Conservation (phyloP, 1,140 invertebrate genomes). For the Druon quercuslanigerum region DNA sequence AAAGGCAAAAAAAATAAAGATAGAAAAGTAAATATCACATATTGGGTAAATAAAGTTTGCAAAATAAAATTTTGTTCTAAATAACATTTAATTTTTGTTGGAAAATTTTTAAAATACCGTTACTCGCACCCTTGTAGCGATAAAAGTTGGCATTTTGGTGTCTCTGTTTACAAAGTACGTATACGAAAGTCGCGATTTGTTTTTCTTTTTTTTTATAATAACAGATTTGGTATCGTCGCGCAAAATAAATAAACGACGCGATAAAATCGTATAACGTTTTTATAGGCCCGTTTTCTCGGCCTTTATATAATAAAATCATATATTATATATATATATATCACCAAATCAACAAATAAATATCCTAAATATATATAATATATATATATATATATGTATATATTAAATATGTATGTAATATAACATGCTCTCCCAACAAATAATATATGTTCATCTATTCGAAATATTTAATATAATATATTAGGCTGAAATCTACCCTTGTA, state of each 20-base stretch:
- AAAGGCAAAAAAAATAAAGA: too few species aligned
- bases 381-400: constrained; percentile 60
- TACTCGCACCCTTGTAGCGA: neutral
- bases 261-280: constrained; percentile 52
- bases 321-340: constrained; percentile 60
- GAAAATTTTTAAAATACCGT: neutral
- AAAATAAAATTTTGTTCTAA: neutral
- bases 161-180: constrained; percentile 4
- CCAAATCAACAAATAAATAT: constrained; percentile 75
- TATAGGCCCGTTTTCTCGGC: constrained; percentile 54
- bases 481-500: constrained; percentile 74
- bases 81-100: neutral
- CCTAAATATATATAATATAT: constrained; percentile 72
- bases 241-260: constrained; percentile 37
- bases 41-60: neutral
- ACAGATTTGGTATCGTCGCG: constrained; percentile 13
- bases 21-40: too few species aligned
- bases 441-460: constrained; percentile 63
- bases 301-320: constrained; percentile 66
- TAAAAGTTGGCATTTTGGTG: constrained; percentile 26
- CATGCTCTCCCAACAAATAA: constrained; percentile 73
- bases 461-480: constrained; percentile 63
- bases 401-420: constrained; percentile 71
- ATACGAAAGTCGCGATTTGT: constrained; percentile 9
- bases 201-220: neutral